A percentile compares a stretch with the other conserved stretches of the same genome.
Evolutionary conservation across 2,797 vertebrate species (phyloP).

Genomic region (Urocyon cinereoargenteus): DNA sequence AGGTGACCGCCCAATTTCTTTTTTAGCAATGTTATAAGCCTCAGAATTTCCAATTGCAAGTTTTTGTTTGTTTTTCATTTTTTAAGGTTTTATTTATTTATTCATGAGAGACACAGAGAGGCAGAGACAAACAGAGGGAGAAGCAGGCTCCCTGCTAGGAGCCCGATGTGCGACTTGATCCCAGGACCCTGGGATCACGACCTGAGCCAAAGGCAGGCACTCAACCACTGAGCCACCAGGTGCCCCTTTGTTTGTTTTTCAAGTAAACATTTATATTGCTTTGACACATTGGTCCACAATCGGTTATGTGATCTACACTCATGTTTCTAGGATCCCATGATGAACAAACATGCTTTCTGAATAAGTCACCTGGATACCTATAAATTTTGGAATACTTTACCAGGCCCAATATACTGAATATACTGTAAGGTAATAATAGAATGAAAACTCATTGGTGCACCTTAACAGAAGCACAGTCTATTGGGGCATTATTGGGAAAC

Average conservation of each 20-base stretch:
- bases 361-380: not conserved
- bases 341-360: not conserved
- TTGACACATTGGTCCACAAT: not conserved
- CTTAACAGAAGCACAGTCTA: not conserved
- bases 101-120: too few species aligned
- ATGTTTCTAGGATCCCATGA: not conserved
- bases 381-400: not conserved
- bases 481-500: not conserved
- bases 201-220: too few species aligned
- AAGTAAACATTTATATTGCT: not conserved
- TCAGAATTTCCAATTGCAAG: not conserved
- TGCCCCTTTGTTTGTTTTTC: not conserved
- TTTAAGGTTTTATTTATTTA: too few species aligned
- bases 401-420: not conserved
- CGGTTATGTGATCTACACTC: not conserved
- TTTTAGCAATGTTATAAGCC: not conserved
- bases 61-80: not conserved
- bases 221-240: too few species aligned
- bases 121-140: too few species aligned
- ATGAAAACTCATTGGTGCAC: not conserved
- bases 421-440: not conserved
- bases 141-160: too few species aligned
- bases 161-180: too few species aligned
- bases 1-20: accelerated
- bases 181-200: too few species aligned